Evolutionary conservation across 2,888 invertebrate genomes (phyloP), one percentile per base, ranked within the genome.

Genomic region (Cheilosia urbana): DNA sequence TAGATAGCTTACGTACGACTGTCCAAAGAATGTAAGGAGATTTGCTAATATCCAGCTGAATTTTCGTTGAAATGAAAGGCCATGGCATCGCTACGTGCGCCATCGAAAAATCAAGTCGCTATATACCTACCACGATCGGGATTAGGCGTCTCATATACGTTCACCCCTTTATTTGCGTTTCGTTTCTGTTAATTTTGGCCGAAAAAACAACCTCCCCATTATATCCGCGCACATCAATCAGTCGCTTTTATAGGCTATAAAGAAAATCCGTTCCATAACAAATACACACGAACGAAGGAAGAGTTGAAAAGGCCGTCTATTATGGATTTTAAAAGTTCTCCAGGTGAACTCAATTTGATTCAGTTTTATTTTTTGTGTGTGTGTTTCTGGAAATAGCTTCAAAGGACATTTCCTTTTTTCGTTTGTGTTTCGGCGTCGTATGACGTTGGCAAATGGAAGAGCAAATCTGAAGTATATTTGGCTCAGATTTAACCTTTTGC

Each of bases 321-420:
- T 78, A 83, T 83, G 82, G 82, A 83, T 83, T 82, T 82, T 78
- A 78, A 78, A 83, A 78, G 73, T 83, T 83, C 49, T 73, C 68
- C 78, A 83, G 83, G 62, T 83, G 73, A 83, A 78, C 83, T 69
- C 73, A 57, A 55, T 62, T 72, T 15, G 66, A 83, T 37, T 58
- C 53, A 37, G 37, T 37, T 37, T 37, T 37, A 1, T 19, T 37
- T 34, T 11, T 58, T 3, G 6, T 51, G 63, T 53, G 47, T 66
- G n/a, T 71, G 24, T 45, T 47, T 57, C n/a, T n/a, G 19, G 19
- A 47, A 47, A 47, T 47, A 47, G 47, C 47, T 47, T 47, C 15
- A 17, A 45, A 68, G 76, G 53, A 69, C 57, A 47, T 47, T 47
- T 47, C 4, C 19, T 19, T 9, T 47, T 47, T 47, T 17, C 47